phyloP scores from a whole-genome alignment of 2,113 vertebrate species.

The Smithornis capensis region DNA sequence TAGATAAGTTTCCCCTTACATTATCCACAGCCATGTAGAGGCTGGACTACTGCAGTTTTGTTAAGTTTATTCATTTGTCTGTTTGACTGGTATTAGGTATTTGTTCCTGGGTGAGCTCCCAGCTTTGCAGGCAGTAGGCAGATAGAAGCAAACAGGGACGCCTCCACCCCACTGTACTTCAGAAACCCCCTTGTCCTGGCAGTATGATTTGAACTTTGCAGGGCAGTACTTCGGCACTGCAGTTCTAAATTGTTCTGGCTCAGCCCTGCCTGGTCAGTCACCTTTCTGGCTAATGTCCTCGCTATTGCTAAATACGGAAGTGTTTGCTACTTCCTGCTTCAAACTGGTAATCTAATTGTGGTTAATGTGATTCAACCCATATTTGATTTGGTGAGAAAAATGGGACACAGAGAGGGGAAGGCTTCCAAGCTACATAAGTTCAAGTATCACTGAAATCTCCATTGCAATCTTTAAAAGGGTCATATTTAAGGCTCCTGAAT shows the following conservation, averaged over 20 bases:
- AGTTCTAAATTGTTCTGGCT: background rate
- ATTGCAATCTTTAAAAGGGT: background rate
- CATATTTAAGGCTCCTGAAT: background rate
- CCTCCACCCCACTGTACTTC: accelerated
- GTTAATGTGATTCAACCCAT: background rate
- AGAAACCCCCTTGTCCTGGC: background rate
- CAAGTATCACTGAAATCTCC: background rate
- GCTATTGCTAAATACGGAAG: background rate
- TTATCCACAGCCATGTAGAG: accelerated
- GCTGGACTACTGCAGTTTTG: accelerated
- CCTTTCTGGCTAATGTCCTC: background rate
- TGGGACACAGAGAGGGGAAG: background rate
- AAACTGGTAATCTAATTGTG: background rate
- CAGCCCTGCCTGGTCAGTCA: background rate
- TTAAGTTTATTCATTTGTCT: background rate
- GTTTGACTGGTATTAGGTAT: background rate
- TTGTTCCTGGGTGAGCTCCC: background rate
- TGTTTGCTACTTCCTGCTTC: background rate
- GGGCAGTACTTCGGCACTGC: accelerated
- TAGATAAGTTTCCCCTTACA: background rate
- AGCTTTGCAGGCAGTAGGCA: background rate
- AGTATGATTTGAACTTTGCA: accelerated
- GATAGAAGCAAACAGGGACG: background rate
- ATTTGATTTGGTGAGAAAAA: background rate
- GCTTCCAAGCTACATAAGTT: background rate